Conservation (phyloP, 2,888 invertebrate genomes). For the Theodoxus fluviatilis region DNA sequence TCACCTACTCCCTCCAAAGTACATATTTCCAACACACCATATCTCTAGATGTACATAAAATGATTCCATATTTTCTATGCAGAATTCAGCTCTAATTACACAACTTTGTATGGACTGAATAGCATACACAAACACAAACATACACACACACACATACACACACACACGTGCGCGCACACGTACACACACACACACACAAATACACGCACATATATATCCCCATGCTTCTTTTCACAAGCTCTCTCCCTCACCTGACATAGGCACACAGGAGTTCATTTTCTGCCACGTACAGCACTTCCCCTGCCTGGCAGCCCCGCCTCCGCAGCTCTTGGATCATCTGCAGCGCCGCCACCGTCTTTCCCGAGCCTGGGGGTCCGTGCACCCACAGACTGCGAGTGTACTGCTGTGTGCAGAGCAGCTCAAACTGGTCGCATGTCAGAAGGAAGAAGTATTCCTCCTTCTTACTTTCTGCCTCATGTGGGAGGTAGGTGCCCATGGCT, state of each 20-base stretch:
- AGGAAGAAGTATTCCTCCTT: conserved; percentile 40
- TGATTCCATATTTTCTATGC: no score
- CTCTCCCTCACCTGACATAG: conserved; percentile 45
- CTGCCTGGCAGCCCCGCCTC: conserved; percentile 39
- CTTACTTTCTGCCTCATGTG: conserved; percentile 26
- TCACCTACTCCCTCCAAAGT: no score
- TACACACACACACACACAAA: no score
- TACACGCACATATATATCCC: neutral
- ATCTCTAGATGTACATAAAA: no score
- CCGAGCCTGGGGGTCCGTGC: conserved; percentile 52
- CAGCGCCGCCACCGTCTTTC: conserved; percentile 50
- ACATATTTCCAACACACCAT: no score
- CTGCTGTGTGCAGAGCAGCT: conserved; percentile 49
- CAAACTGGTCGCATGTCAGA: conserved; percentile 53
- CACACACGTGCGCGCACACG: neutral
- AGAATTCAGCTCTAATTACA: no score
- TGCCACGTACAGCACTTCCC: conserved; percentile 47
- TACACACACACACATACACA: no score
- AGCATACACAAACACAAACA: no score
- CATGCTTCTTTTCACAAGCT: no score
- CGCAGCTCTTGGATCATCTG: conserved; percentile 47
- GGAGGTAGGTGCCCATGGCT: conserved; percentile 46
- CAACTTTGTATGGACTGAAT: neutral
- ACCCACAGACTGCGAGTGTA: conserved; percentile 52
- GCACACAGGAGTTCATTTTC: conserved; percentile 51